Evolutionary conservation across 2,113 vertebrate species (phyloP).

Genomic region (Agelaius phoeniceus): DNA sequence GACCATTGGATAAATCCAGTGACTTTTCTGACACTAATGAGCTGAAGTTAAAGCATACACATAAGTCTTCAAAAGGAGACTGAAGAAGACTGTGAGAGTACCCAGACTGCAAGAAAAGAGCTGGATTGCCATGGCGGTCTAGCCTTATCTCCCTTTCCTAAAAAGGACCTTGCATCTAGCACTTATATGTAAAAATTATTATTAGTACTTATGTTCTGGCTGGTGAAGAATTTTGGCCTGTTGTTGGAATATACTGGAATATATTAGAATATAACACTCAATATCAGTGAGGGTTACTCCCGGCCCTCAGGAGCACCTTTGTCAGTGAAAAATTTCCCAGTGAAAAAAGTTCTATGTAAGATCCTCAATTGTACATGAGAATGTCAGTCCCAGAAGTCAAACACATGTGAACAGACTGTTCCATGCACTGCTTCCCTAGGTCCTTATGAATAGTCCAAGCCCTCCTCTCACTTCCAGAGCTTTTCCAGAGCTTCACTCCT

Average conservation of each 20-base stretch:
- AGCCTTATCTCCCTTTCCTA: not conserved
- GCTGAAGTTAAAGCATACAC: not conserved
- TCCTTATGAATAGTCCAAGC: not conserved
- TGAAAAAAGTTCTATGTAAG: not conserved
- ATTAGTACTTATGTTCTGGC: not conserved
- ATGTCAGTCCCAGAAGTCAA: not conserved
- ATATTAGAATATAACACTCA: not conserved
- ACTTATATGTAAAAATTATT: not conserved
- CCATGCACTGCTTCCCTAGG: not conserved
- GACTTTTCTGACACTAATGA: not conserved
- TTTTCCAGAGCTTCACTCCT: not conserved
- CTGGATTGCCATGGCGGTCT: not conserved
- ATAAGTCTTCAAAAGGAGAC: not conserved
- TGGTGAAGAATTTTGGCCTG: not conserved
- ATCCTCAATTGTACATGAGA: not conserved
- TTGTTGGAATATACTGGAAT: not conserved
- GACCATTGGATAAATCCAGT: not conserved
- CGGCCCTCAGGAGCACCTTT: not conserved
- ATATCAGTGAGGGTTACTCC: not conserved
- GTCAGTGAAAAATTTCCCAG: not conserved
- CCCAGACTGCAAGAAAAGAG: not conserved
- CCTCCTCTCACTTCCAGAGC: not conserved
- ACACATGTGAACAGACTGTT: not conserved
- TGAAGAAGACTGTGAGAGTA: not conserved
- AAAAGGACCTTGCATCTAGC: not conserved